A percentile compares a stretch with the other conserved stretches of the same genome.
phyloP scores from a whole-genome alignment of 2,113 vertebrate genomes.

The Actenoides hombroni region DNA sequence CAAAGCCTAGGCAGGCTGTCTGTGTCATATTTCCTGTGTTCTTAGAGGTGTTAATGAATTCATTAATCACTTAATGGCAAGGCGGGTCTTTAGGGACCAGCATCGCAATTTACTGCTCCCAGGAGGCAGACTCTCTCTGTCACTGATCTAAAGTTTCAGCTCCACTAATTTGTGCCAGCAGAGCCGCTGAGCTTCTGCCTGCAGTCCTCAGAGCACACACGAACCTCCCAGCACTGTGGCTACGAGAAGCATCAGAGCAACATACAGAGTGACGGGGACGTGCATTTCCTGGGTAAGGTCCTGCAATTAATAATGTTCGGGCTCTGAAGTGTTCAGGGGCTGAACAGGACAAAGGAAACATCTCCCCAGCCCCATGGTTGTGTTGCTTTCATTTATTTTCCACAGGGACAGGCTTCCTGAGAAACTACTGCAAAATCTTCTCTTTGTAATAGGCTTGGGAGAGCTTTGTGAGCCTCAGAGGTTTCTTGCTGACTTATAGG shows the following conservation, averaged over 20 bases:
- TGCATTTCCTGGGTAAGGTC: background rate
- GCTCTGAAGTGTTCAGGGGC: background rate
- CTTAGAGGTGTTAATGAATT: conserved; percentile 78
- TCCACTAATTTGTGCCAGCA: conserved; percentile 25
- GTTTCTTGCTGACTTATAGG: background rate
- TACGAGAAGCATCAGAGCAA: background rate
- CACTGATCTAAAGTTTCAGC: conserved; percentile 50
- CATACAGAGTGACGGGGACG: background rate
- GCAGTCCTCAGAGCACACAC: background rate
- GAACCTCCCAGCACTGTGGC: background rate
- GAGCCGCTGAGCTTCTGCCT: conserved; percentile 12
- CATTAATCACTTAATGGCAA: conserved; percentile 81
- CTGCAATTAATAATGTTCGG: background rate
- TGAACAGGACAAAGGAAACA: background rate
- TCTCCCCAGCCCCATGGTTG: accelerated
- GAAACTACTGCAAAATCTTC: background rate
- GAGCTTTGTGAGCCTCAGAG: accelerated
- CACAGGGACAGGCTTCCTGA: background rate
- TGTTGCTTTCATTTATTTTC: background rate
- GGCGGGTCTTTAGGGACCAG: conserved; percentile 66
- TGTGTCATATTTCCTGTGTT: conserved; percentile 66
- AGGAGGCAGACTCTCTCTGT: conserved; percentile 57
- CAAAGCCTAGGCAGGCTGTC: conserved; percentile 64
- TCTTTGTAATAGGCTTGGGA: background rate
- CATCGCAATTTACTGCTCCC: conserved; percentile 65